phyloP scores from a whole-genome alignment of 2,113 vertebrate genomes.

The Progne subis region DNA sequence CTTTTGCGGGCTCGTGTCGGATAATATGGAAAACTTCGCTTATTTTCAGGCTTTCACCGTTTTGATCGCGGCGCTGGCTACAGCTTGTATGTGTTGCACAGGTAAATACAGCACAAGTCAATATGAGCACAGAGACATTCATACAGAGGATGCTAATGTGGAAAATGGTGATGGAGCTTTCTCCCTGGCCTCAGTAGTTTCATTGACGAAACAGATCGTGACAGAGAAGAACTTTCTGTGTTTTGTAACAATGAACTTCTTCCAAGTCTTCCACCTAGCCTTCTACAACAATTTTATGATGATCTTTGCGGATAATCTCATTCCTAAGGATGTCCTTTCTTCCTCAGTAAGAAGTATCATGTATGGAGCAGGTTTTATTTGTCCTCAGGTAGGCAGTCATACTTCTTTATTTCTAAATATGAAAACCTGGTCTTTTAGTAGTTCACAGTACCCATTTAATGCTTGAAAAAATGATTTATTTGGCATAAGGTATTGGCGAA shows the following conservation, averaged over 20 bases:
- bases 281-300: conserved; percentile 92
- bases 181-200: conserved; percentile 73
- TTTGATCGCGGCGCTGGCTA: conserved; percentile 73
- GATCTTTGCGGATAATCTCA: conserved; percentile 88
- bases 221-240: conserved; percentile 82
- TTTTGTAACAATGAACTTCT: conserved; percentile 91
- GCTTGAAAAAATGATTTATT: not conserved
- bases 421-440: not conserved
- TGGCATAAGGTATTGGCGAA: not conserved
- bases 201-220: conserved; percentile 81
- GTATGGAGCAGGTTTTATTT: conserved; percentile 90
- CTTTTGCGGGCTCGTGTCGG: conserved; percentile 83
- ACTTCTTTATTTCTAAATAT: not conserved
- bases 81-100: conserved; percentile 82
- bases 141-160: not conserved
- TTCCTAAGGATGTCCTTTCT: conserved; percentile 81
- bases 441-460: not conserved
- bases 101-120: conserved; percentile 77
- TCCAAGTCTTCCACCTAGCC: conserved; percentile 87
- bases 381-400: conserved; percentile 82
- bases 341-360: conserved; percentile 83
- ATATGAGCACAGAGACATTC: conserved; percentile 66
- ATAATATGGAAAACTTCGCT: conserved; percentile 84
- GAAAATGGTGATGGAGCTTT: not conserved
- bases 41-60: conserved; percentile 79